Base-by-base conservation (phyloP, 2,113 vertebrate species). In the Microcebus griseorufus region DNA sequence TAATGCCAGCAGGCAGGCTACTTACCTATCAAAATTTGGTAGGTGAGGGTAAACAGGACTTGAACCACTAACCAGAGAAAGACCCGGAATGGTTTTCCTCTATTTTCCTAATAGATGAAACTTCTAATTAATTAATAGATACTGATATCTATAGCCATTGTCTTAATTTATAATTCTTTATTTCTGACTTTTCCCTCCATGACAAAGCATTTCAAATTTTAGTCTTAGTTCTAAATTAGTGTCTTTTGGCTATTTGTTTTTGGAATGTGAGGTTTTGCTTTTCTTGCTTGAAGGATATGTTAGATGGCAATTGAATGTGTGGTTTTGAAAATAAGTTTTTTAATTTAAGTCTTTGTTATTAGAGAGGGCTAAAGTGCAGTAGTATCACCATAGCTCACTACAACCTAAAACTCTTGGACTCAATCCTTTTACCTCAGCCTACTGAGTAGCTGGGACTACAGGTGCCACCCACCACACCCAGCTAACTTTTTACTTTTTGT, bases 151-250 rank as follows among this genome's bases (percentile, higher is more conserved):
- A 10, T 88, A 88, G 23, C 17, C 9, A 20, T 80, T 88, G 42
- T 88, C 32, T 86, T 93, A 90, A 58, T 88, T 90, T 89, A 22
- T 51, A 93, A 17, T 79, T 93, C 9, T 65, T 1, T 48, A 86
- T 92, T 87, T 84, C 58, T 55, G 5, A 55, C 27, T 29, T 48
- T 84, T 2, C 12, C 39, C 13, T 45, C 25, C 45, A 58, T 76
- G 53, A 88, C 13, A 93, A 65, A 91, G 48, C n/a, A 34, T 79
- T 91, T 80, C 51, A 76, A 16, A 27, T 79, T 96, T 97, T 70
- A 60, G 39, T 64, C 65, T 82, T 86, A 65, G 45, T 73, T 79
- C 87, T 88, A 92, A 53, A 62, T 76, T 96, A 75, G 13, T 79
- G 7, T 55, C 45, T 42, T 78, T 80, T 82, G 69, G 18, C 37